Base-by-base conservation (phyloP, 2,113 vertebrate species). In the Aythya baeri region DNA sequence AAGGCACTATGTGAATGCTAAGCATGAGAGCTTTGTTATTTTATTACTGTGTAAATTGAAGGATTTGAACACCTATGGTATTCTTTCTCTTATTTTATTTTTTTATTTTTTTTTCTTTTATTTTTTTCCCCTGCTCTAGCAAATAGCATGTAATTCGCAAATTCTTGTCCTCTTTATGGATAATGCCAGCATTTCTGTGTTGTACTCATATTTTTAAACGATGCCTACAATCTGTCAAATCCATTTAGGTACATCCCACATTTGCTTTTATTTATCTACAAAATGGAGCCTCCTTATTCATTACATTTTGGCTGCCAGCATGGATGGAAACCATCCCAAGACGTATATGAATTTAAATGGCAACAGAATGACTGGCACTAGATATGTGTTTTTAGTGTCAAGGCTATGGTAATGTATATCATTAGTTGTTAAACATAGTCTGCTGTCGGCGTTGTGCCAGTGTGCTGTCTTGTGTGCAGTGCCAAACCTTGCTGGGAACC, bases 341-440 rank as follows among this genome's bases (percentile, higher is more conserved):
- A 97, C 3, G 3, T 95, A 93, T 93, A 91, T 88, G 88, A 80
- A 83, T 96, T 97, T 96, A 93, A 93, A 94, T 89, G 92, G 91
- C 93, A 97, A 94, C 96, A 93, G 97, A 92, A 88, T 95, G 94
- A 81, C 91, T 97, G 97, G 96, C 96, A 94, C 73, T 43, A 68
- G 96, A 32, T 95, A 29, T 26, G 66, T 97, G 96, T 97, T 97
- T 97, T 96, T 91, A 74, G 95, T 97, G 97, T 97, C 97, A 95
- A 61, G 97, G 88, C 85, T 96, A 9, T 87, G 93, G 92, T 93
- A 95, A 97, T 97, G 73, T 97, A 96, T 98, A 96, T 94, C 96
- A 96, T 96, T 94, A 93, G 93, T 96, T 95, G 89, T 97, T 96
- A 97, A 97, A 97, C 95, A 96, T 93, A 96, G 93, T 97, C 96